These are phyloP conservation scores for Actias luna DNA, from an alignment of 2,888 invertebrate species.

Conservation along the genomic window DNA sequence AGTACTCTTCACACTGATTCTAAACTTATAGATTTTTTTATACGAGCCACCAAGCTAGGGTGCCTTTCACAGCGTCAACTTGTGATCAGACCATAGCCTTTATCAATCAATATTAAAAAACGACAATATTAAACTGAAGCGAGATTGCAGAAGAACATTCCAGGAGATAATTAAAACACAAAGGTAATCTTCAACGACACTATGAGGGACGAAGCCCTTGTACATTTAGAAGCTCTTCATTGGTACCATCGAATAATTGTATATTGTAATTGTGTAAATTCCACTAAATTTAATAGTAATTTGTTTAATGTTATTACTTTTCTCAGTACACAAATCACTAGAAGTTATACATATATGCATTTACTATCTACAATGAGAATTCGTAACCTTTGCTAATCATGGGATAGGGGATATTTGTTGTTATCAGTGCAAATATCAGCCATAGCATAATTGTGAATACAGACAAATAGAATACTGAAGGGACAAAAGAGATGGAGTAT, in stretches of 20 bases:
- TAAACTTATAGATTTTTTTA: conserved; percentile 6
- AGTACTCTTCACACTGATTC: conserved; percentile 30
- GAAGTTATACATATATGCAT: neutral
- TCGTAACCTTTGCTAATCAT: too few relatives aligned
- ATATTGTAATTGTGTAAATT: neutral
- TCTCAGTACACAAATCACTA: neutral
- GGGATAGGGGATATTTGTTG: neutral
- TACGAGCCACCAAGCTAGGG: neutral
- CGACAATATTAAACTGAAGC: neutral
- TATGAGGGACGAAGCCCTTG: neutral
- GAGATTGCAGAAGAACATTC: neutral
- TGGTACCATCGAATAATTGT: neutral
- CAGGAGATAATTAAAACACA: neutral
- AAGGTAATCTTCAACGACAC: neutral
- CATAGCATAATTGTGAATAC: neutral
- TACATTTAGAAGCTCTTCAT: neutral
- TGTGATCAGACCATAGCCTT: neutral
- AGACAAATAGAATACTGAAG: neutral
- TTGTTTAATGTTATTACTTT: neutral
- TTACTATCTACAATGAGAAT: neutral
- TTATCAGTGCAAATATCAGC: neutral
- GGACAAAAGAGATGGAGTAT: neutral
- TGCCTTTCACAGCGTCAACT: neutral
- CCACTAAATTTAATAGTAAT: neutral
- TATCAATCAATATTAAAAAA: neutral